Conservation (phyloP, 2,113 vertebrate species). For the Parus major region DNA sequence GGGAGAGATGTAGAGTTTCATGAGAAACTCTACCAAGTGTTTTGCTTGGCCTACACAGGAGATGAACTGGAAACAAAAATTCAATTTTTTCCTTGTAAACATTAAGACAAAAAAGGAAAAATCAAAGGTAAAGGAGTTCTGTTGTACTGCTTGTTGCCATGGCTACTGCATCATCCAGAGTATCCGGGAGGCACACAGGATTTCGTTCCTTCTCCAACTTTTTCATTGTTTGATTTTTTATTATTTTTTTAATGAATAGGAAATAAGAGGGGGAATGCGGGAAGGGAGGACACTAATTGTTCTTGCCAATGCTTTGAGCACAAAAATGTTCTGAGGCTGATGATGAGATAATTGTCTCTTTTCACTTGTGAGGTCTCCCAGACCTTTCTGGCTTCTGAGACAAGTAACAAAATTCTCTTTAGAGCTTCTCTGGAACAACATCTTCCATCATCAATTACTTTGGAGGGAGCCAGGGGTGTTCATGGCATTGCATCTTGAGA, state of each 20-base stretch:
- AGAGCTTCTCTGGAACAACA: not conserved
- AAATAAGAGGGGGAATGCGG: not conserved
- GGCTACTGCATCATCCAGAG: not conserved
- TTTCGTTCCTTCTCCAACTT: constrained; percentile 29
- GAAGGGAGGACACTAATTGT: not conserved
- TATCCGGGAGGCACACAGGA: not conserved
- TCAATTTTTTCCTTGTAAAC: not conserved
- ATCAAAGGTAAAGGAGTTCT: constrained; percentile 53
- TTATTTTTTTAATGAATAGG: not conserved
- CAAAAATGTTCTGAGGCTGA: not conserved
- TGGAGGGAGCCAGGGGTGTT: not conserved
- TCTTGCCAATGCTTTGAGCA: not conserved
- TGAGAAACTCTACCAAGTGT: not conserved
- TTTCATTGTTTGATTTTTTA: not conserved
- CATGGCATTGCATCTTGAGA: not conserved
- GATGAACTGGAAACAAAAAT: not conserved
- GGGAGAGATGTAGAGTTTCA: not conserved
- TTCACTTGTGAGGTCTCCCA: not conserved
- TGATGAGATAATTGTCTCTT: not conserved
- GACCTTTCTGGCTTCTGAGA: not conserved
- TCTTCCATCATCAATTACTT: not conserved
- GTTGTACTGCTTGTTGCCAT: constrained; percentile 55
- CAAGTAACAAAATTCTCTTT: not conserved
- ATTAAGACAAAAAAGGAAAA: constrained; percentile 22
- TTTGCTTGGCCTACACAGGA: not conserved